phyloP scores from a whole-genome alignment of 2,113 vertebrate species.

The Elephantulus edwardii region DNA sequence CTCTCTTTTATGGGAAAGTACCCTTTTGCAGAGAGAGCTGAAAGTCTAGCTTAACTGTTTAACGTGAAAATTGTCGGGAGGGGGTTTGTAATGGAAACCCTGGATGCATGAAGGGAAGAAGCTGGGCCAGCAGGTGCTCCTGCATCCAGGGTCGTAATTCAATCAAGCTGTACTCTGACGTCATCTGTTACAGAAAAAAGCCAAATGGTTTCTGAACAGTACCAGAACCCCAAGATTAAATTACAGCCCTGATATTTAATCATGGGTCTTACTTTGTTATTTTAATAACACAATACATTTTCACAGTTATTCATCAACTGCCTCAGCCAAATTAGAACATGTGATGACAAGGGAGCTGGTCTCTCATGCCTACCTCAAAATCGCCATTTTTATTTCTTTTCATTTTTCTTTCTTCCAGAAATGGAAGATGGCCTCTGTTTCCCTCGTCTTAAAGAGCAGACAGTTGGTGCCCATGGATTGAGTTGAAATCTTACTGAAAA shows the following conservation, averaged over 20 bases:
- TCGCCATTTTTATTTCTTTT: slow-evolving; percentile 57
- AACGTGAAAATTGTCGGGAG: slow-evolving; percentile 67
- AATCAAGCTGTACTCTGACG: slow-evolving; percentile 85
- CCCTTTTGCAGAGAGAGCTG: slow-evolving; percentile 27
- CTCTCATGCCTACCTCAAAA: not conserved
- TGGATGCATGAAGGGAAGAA: slow-evolving; percentile 68
- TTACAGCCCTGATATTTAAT: slow-evolving; percentile 83
- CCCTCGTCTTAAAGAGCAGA: slow-evolving; percentile 45
- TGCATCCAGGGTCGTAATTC: slow-evolving; percentile 81
- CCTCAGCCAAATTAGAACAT: slow-evolving; percentile 68
- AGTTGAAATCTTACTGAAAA: slow-evolving; percentile 64
- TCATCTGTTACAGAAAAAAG: slow-evolving; percentile 82
- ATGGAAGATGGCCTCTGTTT: slow-evolving; percentile 28
- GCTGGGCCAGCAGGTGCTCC: slow-evolving; percentile 83
- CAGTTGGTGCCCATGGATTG: slow-evolving; percentile 52
- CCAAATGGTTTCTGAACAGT: slow-evolving; percentile 83
- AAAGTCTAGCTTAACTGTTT: slow-evolving; percentile 55
- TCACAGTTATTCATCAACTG: slow-evolving; percentile 80
- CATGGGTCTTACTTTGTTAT: slow-evolving; percentile 81
- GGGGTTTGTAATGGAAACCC: slow-evolving; percentile 77
- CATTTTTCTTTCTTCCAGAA: slow-evolving; percentile 41
- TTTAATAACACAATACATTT: slow-evolving; percentile 82
- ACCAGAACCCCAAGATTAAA: slow-evolving; percentile 86
- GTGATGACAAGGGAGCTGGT: slow-evolving; percentile 36
- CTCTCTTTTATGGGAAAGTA: slow-evolving; percentile 69